Evolutionary conservation across 2,888 invertebrate genomes (phyloP), one percentile per base, ranked within the genome.

Genomic region (Herminia tarsipennalis): DNA sequence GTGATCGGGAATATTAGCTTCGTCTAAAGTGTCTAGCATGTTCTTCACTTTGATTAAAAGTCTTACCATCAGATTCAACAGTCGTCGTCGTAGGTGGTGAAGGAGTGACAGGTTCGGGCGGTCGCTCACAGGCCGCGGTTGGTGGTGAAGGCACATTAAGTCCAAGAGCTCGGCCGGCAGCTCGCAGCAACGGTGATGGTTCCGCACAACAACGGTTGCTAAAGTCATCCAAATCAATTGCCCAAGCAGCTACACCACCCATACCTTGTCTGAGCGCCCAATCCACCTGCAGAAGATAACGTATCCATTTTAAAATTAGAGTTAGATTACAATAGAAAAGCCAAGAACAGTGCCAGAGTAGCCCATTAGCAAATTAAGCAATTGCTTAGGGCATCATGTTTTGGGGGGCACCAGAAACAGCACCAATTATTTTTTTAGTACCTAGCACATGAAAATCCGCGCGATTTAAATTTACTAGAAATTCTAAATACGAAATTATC

Each of bases 221-320:
- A 76, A 96, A 97, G 78, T 98, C 98, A 64, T 98, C 97, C 63
- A 98, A 79, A 76, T 98, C 98, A 1, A 97, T 93, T 0, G 97
- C 97, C 97, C 97, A 98, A 0, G 96, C 96, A 29, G 96, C 95
- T 5, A 96, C 94, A 2, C 98, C 98, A 0, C 96, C 97, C 48
- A 95, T 94, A 0, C 95, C 95, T 72, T 94, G 93, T 3, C 93
- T 89, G 47, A 93, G 86, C 0, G 97, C 95, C 90, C 96, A 98
- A 60, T 94, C 88, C 8, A 93, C 94, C 94, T 95, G 21, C 0
- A 17, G 4, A 5, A n/a, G n/a, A n/a, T n/a, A n/a, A n/a, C n/a
- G n/a, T n/a, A n/a, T n/a, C n/a, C n/a, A n/a, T n/a, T n/a, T n/a
- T n/a, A n/a, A n/a, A n/a, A n/a, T n/a, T n/a, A n/a, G n/a, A n/a